These are phyloP conservation scores for Sardinella longiceps DNA, from an alignment of 2,797 vertebrate genomes.

Conservation along the genomic window DNA sequence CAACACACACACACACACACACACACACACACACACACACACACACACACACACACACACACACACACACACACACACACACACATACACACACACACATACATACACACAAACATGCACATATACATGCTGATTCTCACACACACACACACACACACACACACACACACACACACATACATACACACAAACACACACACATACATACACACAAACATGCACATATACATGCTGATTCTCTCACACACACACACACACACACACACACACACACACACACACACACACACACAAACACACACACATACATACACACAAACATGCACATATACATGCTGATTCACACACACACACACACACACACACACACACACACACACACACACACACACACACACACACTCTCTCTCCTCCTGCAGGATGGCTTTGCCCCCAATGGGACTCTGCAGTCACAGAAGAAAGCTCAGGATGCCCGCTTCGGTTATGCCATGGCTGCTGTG, in stretches of 20 bases:
- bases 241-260: background rate
- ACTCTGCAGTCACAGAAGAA: slow-evolving; percentile 78
- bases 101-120: too few relatives aligned
- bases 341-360: background rate
- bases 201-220: too few relatives aligned
- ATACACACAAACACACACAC: background rate
- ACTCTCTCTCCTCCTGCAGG: slow-evolving; percentile 58
- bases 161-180: background rate
- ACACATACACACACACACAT: too few relatives aligned
- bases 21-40: background rate
- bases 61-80: background rate
- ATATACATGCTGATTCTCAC: too few relatives aligned
- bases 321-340: too few relatives aligned
- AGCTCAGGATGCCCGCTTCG: slow-evolving; percentile 88
- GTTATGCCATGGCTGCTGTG: slow-evolving; percentile 82
- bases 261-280: background rate
- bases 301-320: background rate
- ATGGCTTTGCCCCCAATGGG: slow-evolving; percentile 77
- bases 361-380: background rate
- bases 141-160: background rate
- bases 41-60: background rate
- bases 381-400: background rate
- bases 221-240: too few relatives aligned
- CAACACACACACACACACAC: background rate
- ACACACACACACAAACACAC: background rate